Evolutionary conservation across 2,888 invertebrate species (phyloP).

Genomic region (Glyphotaelius pellucidus): DNA sequence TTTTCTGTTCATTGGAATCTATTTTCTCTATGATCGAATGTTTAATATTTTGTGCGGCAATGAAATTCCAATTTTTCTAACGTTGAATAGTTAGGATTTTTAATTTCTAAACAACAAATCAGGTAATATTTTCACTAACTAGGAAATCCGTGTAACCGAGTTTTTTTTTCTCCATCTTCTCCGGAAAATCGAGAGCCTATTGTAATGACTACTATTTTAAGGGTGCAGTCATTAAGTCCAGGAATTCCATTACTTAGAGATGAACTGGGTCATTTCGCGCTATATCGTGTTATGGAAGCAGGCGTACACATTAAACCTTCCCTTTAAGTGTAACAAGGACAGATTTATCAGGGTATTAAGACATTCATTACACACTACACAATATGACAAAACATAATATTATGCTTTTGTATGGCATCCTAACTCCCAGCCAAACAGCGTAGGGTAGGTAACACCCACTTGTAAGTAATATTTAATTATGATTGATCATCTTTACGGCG

Average conservation of each 20-base stretch:
- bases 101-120: too few relatives aligned
- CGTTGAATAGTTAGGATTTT: too few relatives aligned
- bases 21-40: too few relatives aligned
- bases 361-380: slow-evolving; percentile 18
- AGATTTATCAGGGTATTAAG: slow-evolving; percentile 36
- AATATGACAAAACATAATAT: not conserved
- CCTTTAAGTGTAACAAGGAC: slow-evolving; percentile 29
- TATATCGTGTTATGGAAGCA: not conserved
- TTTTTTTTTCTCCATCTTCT: not conserved
- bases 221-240: not conserved
- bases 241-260: slow-evolving; percentile 3
- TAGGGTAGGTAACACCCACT: not conserved
- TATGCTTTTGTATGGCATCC: not conserved
- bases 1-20: too few relatives aligned
- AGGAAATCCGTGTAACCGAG: too few relatives aligned
- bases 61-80: too few relatives aligned
- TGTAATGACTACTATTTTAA: not conserved
- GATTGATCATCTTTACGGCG: slow-evolving; percentile 1
- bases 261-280: slow-evolving; percentile 10
- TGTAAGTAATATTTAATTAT: not conserved
- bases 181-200: not conserved
- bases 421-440: not conserved
- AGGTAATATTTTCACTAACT: too few relatives aligned
- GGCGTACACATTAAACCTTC: not conserved
- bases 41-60: too few relatives aligned